These are phyloP conservation scores for Drosophila pruinosa DNA, from an alignment of 1,140 invertebrate species.

Conservation along the genomic window DNA sequence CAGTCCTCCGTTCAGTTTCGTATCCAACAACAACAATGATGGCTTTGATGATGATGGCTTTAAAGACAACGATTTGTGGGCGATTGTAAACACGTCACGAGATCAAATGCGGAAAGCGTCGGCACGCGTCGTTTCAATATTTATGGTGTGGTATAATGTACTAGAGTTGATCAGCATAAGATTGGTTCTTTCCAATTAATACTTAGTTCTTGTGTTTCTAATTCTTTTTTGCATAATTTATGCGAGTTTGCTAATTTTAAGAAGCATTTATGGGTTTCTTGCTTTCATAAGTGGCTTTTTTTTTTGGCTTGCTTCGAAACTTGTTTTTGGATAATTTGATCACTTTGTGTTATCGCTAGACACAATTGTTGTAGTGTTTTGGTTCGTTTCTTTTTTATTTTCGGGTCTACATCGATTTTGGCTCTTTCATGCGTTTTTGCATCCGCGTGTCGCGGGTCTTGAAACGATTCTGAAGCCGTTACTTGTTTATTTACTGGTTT, in stretches of 20 bases:
- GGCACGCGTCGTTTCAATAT: constrained; percentile 60
- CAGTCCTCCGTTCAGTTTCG: constrained; percentile 46
- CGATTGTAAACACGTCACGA: constrained; percentile 60
- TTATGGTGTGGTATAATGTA: neutral
- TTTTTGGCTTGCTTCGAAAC: constrained; percentile 29
- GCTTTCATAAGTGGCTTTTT: neutral
- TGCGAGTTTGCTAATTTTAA: constrained; percentile 37
- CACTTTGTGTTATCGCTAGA: constrained; percentile 39
- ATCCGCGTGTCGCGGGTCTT: constrained; percentile 65
- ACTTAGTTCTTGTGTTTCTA: constrained; percentile 10
- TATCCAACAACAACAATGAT: neutral
- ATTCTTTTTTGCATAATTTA: constrained; percentile 70
- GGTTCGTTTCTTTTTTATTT: constrained; percentile 29
- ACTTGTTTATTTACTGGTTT: constrained; percentile 79
- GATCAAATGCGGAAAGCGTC: constrained; percentile 52
- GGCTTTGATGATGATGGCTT: constrained; percentile 2
- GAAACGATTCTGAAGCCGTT: constrained; percentile 72
- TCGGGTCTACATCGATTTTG: constrained; percentile 31
- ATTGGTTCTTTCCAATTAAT: constrained; percentile 27
- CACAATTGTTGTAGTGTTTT: constrained; percentile 36
- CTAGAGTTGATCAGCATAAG: constrained; percentile 40
- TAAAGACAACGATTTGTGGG: constrained; percentile 13
- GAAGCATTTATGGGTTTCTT: constrained; percentile 26
- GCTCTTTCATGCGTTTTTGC: constrained; percentile 49
- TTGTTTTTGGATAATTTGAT: constrained; percentile 57